These are phyloP conservation scores for Microctonus aethiopoides DNA, from an alignment of 2,888 invertebrate genomes.

Conservation along the genomic window DNA sequence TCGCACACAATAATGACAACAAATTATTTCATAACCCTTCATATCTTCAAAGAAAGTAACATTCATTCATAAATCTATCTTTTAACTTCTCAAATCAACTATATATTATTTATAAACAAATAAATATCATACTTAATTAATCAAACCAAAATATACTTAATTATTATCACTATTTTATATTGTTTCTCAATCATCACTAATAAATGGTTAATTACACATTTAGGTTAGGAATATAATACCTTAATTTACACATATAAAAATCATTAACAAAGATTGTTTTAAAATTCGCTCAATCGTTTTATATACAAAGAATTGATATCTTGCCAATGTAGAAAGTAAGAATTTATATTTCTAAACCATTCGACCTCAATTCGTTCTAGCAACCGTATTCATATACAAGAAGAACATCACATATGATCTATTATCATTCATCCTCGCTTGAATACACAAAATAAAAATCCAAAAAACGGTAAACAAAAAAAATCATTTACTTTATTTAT, in stretches of 20 bases:
- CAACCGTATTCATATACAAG: not conserved
- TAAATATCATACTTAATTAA: not conserved
- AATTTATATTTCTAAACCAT: conserved; percentile 2
- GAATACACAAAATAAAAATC: too few species aligned
- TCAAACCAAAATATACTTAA: not conserved
- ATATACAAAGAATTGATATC: not conserved
- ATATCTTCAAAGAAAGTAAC: too few species aligned
- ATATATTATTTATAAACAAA: too few species aligned
- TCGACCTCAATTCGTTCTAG: conserved; percentile 1
- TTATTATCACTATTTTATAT: too few species aligned
- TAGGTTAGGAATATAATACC: not conserved
- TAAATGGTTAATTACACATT: not conserved
- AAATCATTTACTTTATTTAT: too few species aligned
- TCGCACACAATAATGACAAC: too few species aligned
- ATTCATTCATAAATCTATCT: too few species aligned
- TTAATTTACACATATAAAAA: not conserved
- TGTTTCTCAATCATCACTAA: too few species aligned
- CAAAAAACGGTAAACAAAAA: not conserved
- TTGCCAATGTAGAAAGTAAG: conserved; percentile 1
- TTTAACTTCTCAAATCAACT: too few species aligned
- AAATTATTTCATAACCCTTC: too few species aligned
- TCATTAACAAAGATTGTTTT: not conserved
- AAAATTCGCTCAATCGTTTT: not conserved
- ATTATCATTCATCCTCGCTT: not conserved
- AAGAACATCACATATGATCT: not conserved